Conservation (phyloP, 2,113 vertebrate species). For the Cromileptes altivelis region DNA sequence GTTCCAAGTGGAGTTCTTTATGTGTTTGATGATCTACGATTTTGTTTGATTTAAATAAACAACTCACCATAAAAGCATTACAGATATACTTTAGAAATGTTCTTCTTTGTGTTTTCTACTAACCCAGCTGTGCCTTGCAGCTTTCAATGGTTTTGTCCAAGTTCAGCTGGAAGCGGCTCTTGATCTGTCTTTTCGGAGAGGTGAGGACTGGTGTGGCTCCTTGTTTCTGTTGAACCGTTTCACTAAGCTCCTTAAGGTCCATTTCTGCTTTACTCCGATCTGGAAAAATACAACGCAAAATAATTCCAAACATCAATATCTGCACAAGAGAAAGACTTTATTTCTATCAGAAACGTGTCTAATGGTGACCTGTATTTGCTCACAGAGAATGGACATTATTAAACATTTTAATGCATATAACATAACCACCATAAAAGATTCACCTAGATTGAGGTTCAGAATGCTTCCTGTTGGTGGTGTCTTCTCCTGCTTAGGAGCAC, state of each 20-base stretch:
- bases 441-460: slow-evolving; percentile 97
- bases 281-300: slow-evolving; percentile 65
- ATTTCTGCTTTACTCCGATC: slow-evolving; percentile 98
- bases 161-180: slow-evolving; percentile 96
- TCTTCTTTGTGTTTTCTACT: slow-evolving; percentile 35
- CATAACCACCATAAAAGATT: slow-evolving; percentile 49
- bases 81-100: not conserved
- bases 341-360: not conserved
- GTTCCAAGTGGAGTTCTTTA: no score
- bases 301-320: not conserved
- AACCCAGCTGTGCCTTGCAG: slow-evolving; percentile 97
- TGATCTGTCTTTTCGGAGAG: slow-evolving; percentile 94
- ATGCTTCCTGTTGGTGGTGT: slow-evolving; percentile 92
- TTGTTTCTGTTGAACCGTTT: slow-evolving; percentile 94
- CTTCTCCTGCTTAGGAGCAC: slow-evolving; percentile 90
- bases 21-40: no score
- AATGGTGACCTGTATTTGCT: not conserved
- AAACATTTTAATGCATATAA: not conserved
- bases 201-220: slow-evolving; percentile 88
- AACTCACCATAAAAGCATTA: no score
- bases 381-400: slow-evolving; percentile 11
- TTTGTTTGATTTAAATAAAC: no score
- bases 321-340: not conserved
- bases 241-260: slow-evolving; percentile 96
- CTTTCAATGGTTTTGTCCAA: slow-evolving; percentile 99